A percentile compares a stretch with the other conserved stretches of the same genome.
phyloP scores from a whole-genome alignment of 2,113 vertebrate genomes.

The Fregetta grallaria region DNA sequence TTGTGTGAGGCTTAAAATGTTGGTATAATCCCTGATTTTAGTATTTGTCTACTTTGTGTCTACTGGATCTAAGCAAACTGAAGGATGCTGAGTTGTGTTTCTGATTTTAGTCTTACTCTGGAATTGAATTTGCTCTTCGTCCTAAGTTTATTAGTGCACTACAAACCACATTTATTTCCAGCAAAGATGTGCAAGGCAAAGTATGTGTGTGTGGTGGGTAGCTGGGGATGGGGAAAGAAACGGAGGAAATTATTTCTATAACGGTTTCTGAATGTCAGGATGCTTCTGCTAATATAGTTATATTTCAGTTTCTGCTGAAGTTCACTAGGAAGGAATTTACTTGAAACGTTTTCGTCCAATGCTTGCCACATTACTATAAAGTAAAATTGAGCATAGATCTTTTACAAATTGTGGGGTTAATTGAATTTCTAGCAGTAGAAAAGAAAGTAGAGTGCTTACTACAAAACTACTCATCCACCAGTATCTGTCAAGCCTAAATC shows the following conservation, averaged over 20 bases:
- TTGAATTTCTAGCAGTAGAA: neutral
- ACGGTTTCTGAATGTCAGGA: neutral
- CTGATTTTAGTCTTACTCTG: conserved; percentile 8
- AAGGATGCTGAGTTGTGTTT: conserved; percentile 6
- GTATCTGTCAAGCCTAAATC: neutral
- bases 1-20: neutral
- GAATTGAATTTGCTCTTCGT: conserved; percentile 43
- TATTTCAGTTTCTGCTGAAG: neutral
- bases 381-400: neutral
- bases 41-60: neutral
- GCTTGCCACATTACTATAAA: neutral
- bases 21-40: conserved; percentile 2
- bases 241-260: neutral
- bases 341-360: neutral
- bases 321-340: neutral
- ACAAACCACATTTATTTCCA: conserved; percentile 4
- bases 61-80: conserved; percentile 1
- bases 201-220: neutral
- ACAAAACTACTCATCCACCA: neutral
- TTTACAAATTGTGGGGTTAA: neutral
- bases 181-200: neutral
- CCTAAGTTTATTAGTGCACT: neutral
- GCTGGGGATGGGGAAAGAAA: neutral
- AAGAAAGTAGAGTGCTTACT: neutral
- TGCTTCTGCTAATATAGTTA: neutral